Evolutionary conservation across 2,888 invertebrate species (phyloP).

Genomic region (Chelonus formosanus): DNA sequence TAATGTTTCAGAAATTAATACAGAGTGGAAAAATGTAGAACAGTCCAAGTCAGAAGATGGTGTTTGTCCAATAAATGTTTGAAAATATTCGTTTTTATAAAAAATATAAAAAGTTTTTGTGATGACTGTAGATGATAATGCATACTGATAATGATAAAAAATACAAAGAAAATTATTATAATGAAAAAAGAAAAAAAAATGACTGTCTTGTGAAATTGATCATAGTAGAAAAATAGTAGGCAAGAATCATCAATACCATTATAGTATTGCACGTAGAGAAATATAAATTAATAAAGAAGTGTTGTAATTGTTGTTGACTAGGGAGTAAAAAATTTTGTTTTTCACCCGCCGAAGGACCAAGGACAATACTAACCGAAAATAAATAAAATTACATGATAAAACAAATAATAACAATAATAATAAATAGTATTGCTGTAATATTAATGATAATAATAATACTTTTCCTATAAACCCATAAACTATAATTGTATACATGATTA

Average conservation of each 20-base stretch:
- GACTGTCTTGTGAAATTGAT: conserved; percentile 3
- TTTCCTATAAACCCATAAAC: too few relatives aligned
- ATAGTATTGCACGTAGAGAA: conserved; percentile 28
- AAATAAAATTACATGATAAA: not conserved
- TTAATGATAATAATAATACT: too few relatives aligned
- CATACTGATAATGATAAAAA: too few relatives aligned
- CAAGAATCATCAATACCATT: conserved; percentile 10
- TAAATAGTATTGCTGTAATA: not conserved
- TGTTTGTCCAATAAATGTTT: conserved; percentile 59
- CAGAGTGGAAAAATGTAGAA: conserved; percentile 75
- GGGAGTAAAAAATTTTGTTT: conserved; percentile 5
- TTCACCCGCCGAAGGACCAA: conserved; percentile 38
- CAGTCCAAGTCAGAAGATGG: conserved; percentile 53
- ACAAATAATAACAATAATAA: conserved; percentile 10
- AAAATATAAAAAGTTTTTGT: not conserved
- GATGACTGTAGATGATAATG: not conserved
- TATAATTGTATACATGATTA: conserved; percentile 1
- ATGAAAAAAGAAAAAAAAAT: too few relatives aligned
- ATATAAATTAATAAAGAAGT: conserved; percentile 14
- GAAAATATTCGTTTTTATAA: conserved; percentile 30
- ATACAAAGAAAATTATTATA: not conserved
- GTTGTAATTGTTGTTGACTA: conserved; percentile 9
- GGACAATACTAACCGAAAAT: conserved; percentile 38
- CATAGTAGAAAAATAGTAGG: not conserved
- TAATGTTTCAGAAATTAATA: conserved; percentile 73